A percentile compares a stretch with the other conserved stretches of the same genome.
These are phyloP conservation scores for Drosophila repletoides DNA, from an alignment of 1,140 invertebrate genomes.

Conservation along the genomic window DNA sequence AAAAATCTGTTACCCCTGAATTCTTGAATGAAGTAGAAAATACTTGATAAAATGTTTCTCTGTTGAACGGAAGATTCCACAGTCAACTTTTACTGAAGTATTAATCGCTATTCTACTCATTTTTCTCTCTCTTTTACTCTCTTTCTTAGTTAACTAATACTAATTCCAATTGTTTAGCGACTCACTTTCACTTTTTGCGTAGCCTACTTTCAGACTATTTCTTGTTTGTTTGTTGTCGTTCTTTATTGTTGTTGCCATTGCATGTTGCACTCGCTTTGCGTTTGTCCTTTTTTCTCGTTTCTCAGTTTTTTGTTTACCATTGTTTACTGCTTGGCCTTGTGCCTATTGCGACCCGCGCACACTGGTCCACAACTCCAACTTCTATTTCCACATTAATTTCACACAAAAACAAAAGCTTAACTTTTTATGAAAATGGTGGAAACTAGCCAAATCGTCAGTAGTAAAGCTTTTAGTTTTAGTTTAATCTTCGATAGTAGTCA, in stretches of 20 bases:
- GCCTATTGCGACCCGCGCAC: conserved; percentile 31
- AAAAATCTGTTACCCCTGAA: too few species aligned
- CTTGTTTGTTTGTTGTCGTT: neutral
- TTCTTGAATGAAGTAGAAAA: too few species aligned
- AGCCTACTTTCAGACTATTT: conserved; percentile 26
- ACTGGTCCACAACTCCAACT: neutral
- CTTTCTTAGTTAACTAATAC: conserved; percentile 4
- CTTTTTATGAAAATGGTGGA: neutral
- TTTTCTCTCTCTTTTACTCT: neutral
- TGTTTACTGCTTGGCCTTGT: conserved; percentile 39
- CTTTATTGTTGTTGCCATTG: conserved; percentile 1
- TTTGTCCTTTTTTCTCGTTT: conserved; percentile 7
- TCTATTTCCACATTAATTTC: neutral
- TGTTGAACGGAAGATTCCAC: too few species aligned
- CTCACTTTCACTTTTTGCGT: conserved; percentile 30
- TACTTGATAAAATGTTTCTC: too few species aligned
- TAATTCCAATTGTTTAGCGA: conserved; percentile 17
- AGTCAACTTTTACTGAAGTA: too few species aligned
- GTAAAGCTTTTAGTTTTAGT: too few species aligned
- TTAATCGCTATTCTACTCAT: conserved; percentile 3
- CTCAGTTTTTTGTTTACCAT: conserved; percentile 10
- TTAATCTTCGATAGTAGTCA: too few species aligned
- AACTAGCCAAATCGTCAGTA: too few species aligned
- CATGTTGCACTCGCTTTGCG: conserved; percentile 2
- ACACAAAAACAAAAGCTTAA: neutral